Conservation (phyloP, 2,888 invertebrate species). For the Oscheius sp. region DNA sequence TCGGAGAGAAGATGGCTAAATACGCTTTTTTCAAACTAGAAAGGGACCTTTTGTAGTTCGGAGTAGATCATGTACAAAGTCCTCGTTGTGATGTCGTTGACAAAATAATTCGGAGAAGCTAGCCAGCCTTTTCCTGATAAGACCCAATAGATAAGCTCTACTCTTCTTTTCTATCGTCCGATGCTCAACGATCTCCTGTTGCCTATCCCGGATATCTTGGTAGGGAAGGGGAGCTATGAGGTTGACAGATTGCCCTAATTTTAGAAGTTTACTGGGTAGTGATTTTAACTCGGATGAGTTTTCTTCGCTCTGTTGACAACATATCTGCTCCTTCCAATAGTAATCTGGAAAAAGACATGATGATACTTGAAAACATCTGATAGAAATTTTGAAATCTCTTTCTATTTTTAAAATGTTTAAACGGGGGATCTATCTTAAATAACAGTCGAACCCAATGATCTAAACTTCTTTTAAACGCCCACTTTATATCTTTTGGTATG, state of each 20-base stretch:
- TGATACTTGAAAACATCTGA: background rate
- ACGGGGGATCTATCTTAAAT: no score
- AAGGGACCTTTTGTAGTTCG: background rate
- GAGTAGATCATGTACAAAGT: slow-evolving; percentile 6
- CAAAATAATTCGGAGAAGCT: slow-evolving; percentile 16
- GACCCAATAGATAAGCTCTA: slow-evolving; percentile 1
- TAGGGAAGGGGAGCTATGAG: background rate
- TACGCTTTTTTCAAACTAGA: background rate
- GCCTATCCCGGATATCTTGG: background rate
- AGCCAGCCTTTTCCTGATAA: slow-evolving; percentile 24
- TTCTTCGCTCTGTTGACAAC: no score
- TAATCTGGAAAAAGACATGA: no score
- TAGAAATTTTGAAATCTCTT: background rate
- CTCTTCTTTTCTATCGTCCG: background rate
- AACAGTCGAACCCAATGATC: no score
- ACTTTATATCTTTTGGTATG: no score
- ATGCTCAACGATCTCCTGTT: slow-evolving; percentile 9
- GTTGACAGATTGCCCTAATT: no score
- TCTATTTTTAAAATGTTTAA: background rate
- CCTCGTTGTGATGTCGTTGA: slow-evolving; percentile 3
- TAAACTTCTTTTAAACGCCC: no score
- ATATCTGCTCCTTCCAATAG: no score
- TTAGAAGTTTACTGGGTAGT: no score
- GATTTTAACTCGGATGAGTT: no score
- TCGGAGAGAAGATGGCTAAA: no score